phyloP scores from a whole-genome alignment of 1,140 invertebrate genomes.

The Drosophila kohkoa region DNA sequence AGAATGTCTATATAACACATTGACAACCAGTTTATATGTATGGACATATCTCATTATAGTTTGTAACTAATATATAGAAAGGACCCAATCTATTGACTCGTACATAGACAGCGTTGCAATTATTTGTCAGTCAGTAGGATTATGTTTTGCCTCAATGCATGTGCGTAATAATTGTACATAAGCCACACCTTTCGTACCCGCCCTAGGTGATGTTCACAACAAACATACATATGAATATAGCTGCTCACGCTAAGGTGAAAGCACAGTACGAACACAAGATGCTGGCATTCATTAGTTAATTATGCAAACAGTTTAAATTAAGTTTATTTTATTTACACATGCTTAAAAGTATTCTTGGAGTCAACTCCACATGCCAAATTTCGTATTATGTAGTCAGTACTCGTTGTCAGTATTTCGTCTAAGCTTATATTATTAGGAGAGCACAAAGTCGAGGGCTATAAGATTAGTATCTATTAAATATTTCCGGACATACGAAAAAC shows the following conservation, averaged over 20 bases:
- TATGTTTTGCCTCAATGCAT: conserved; percentile 10
- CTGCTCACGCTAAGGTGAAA: neutral
- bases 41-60: no score
- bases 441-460: no score
- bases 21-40: no score
- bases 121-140: conserved; percentile 28
- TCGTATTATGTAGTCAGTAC: no score
- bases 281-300: conserved; percentile 73
- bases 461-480: no score
- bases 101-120: conserved; percentile 16
- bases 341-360: conserved; percentile 13
- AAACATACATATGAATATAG: neutral
- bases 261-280: neutral
- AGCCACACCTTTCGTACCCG: conserved; percentile 10
- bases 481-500: no score
- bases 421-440: no score
- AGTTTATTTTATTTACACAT: conserved; percentile 83
- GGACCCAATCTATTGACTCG: conserved; percentile 17
- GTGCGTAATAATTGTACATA: conserved; percentile 27
- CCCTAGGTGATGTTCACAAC: neutral
- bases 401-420: no score
- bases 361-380: no score
- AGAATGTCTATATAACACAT: no score
- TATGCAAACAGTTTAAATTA: conserved; percentile 81
- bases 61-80: no score